A percentile compares a stretch with the other conserved stretches of the same genome.
Evolutionary conservation across 2,113 vertebrate genomes (phyloP).

Genomic region (Bubo blakistoni): DNA sequence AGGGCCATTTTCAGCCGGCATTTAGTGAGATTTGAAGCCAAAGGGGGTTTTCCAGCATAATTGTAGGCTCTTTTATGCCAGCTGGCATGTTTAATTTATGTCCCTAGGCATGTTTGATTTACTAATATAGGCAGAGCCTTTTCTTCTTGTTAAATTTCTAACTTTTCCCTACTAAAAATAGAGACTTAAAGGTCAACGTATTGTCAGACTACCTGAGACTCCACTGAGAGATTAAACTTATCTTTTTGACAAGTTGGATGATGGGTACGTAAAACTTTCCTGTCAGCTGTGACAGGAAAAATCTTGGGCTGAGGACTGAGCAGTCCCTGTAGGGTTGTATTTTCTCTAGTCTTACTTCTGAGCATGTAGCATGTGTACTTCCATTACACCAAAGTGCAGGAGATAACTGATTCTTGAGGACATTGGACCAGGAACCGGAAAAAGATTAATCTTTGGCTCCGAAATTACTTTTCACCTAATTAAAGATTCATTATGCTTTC

Average conservation of each 20-base stretch:
- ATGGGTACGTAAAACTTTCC: neutral
- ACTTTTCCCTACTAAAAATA: neutral
- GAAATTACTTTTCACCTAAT: neutral
- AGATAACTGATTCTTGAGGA: neutral
- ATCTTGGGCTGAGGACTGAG: neutral
- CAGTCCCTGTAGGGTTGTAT: neutral
- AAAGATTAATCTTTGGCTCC: neutral
- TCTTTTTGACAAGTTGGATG: neutral
- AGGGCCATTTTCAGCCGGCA: neutral
- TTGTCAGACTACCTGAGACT: slow-evolving; percentile 1
- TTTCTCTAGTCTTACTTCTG: neutral
- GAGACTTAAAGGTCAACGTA: neutral
- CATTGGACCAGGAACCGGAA: neutral
- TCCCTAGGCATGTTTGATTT: neutral
- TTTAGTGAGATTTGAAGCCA: neutral
- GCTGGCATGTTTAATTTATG: neutral
- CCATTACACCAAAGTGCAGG: neutral
- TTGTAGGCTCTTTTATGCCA: neutral
- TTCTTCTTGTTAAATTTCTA: neutral
- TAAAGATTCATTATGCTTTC: neutral
- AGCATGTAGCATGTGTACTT: neutral
- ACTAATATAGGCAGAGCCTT: neutral
- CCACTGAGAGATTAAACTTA: neutral
- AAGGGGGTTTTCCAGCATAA: neutral
- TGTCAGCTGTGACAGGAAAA: neutral